A percentile compares a stretch with the other conserved stretches of the same genome.
These are phyloP conservation scores for Meles meles DNA, from an alignment of 2,113 vertebrate genomes.

Conservation along the genomic window DNA sequence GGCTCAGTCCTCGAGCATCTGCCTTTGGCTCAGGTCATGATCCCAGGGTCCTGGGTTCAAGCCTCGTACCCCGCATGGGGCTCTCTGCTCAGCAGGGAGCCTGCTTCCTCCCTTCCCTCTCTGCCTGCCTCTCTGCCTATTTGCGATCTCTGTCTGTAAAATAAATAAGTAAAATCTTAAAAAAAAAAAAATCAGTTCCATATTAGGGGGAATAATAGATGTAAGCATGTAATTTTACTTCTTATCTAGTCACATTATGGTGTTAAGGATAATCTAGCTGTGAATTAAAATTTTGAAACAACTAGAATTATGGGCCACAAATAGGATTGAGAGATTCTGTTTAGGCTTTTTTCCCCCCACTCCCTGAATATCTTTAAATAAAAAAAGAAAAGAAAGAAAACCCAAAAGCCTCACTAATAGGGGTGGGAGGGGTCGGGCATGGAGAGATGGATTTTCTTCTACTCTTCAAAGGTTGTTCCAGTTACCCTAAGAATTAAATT, in stretches of 20 bases:
- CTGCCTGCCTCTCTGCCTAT: too few relatives aligned
- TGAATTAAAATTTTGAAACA: slow-evolving; percentile 22
- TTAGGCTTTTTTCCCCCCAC: neutral
- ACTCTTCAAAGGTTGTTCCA: neutral
- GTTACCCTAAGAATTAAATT: neutral
- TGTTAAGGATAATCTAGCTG: neutral
- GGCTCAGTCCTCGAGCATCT: too few relatives aligned
- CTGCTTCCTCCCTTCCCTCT: too few relatives aligned
- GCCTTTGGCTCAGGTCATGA: too few relatives aligned
- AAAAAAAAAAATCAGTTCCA: neutral
- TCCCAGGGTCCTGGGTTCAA: too few relatives aligned
- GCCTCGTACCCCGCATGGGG: too few relatives aligned
- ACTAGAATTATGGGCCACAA: neutral
- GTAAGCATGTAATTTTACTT: neutral
- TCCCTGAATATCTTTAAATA: neutral
- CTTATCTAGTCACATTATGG: neutral
- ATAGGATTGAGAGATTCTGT: neutral
- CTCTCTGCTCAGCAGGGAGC: too few relatives aligned
- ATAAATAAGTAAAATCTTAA: too few relatives aligned
- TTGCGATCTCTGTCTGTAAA: too few relatives aligned
- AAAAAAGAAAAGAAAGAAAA: neutral
- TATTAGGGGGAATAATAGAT: neutral
- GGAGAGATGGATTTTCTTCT: neutral
- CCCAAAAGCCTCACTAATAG: neutral
- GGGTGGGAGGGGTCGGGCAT: neutral